phyloP scores from a whole-genome alignment of 2,797 vertebrate genomes.

The Lagothrix lagotricha region DNA sequence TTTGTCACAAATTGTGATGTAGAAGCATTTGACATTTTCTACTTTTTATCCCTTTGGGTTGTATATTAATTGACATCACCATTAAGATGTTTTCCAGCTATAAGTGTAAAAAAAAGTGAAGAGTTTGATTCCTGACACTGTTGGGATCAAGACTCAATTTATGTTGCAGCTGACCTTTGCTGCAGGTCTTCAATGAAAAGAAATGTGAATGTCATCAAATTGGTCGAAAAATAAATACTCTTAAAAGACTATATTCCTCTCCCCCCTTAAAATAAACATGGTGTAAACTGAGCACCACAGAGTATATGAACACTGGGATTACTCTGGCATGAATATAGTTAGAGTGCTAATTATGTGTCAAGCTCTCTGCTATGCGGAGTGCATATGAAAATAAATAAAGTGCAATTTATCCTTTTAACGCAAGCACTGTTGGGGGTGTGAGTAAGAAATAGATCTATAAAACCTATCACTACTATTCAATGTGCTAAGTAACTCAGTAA shows the following conservation, averaged over 20 bases:
- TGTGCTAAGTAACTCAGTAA: background rate
- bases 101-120: background rate
- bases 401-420: background rate
- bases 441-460: background rate
- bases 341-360: background rate
- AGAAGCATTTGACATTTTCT: background rate
- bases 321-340: background rate
- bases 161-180: background rate
- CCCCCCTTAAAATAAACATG: background rate
- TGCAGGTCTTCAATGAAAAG: background rate
- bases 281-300: background rate
- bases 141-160: background rate
- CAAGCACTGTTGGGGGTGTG: rapidly evolving
- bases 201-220: background rate
- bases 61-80: background rate
- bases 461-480: background rate
- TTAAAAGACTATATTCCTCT: background rate
- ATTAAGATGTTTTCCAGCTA: background rate
- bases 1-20: background rate
- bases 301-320: background rate
- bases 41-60: background rate
- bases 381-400: background rate
- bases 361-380: background rate
- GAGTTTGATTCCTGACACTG: background rate
- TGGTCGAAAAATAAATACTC: background rate